Conservation (phyloP, 2,797 vertebrate genomes). For the Ispidina picta region DNA sequence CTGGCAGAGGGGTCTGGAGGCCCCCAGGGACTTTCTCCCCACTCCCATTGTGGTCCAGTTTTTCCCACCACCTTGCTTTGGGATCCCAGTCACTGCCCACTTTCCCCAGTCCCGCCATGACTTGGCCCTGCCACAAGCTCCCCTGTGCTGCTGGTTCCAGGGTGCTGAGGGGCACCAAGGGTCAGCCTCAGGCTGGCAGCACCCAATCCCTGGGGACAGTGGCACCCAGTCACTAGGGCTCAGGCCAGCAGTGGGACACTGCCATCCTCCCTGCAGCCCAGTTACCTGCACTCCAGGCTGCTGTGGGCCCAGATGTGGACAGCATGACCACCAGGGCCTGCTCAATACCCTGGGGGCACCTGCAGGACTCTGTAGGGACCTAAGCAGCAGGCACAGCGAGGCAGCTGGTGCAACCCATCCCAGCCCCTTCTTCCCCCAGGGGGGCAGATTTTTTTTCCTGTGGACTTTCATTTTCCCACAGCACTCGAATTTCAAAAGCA, state of each 20-base stretch:
- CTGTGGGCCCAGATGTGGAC: neutral
- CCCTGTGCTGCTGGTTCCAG: neutral
- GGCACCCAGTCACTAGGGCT: neutral
- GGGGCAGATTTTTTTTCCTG: neutral
- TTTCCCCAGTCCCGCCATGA: neutral
- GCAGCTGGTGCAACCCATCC: neutral
- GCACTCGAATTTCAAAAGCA: neutral
- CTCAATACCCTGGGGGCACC: neutral
- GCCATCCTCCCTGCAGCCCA: neutral
- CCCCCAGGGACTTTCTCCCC: neutral
- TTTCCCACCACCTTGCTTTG: neutral
- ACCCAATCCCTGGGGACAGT: rapidly evolving
- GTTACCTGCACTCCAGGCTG: rapidly evolving
- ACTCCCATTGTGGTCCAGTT: neutral
- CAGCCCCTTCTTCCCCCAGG: neutral
- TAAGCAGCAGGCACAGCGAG: rapidly evolving
- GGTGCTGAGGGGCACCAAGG: neutral
- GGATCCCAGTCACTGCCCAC: neutral
- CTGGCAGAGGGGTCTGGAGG: neutral
- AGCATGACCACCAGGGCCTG: too few relatives aligned
- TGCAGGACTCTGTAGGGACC: neutral
- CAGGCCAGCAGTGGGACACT: rapidly evolving
- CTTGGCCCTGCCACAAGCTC: rapidly evolving
- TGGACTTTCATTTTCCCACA: too few relatives aligned
- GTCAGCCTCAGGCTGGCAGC: neutral